Percentiles rank a stretch among this genome's conserved stretches.
phyloP scores from a whole-genome alignment of 2,888 invertebrate species.

The Hirudinaria manillensis region DNA sequence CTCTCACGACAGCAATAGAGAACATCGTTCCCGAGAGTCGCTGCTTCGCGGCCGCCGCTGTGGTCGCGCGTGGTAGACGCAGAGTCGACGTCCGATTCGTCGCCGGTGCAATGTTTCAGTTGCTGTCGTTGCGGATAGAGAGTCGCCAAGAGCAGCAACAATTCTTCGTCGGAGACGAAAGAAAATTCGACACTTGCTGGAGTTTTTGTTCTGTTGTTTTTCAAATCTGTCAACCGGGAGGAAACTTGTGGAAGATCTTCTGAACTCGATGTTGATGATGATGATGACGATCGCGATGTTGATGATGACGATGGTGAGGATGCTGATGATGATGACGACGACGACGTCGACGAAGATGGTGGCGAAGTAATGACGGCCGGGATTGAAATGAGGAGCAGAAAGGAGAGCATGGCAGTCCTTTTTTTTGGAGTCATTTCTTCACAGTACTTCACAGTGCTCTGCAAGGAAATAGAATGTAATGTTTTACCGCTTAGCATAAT shows the following conservation, averaged over 20 bases:
- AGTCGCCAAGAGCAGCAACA: not conserved
- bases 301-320: not conserved
- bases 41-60: not conserved
- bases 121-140: not conserved
- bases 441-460: no score
- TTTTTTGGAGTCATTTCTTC: no score
- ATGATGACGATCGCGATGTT: not conserved
- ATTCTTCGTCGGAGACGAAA: not conserved
- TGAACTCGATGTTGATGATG: slow-evolving; percentile 1
- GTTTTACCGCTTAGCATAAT: no score
- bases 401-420: no score
- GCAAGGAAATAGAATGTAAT: no score
- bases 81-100: not conserved
- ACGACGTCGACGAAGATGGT: not conserved
- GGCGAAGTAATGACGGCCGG: not conserved
- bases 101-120: not conserved
- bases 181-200: not conserved
- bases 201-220: not conserved
- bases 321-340: not conserved
- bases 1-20: no score
- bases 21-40: no score
- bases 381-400: not conserved
- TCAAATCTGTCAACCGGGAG: no score
- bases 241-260: no score
- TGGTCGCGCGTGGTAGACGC: not conserved